Conservation (phyloP, 2,797 vertebrate genomes). For the Rhyacichthys aspro region DNA sequence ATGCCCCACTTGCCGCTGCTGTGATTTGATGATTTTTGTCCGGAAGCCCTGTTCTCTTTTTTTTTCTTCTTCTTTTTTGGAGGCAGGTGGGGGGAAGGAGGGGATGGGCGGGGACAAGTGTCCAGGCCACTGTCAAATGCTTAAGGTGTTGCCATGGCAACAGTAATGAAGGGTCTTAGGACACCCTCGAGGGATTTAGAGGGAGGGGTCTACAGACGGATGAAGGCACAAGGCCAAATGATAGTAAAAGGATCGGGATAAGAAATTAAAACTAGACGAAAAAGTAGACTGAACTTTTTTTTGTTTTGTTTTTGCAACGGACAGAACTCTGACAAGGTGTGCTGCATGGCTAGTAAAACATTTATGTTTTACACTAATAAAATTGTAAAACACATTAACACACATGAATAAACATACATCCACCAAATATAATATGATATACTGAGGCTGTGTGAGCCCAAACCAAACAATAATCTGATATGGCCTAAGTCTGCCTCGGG, state of each 20-base stretch:
- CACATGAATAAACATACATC: too few species aligned
- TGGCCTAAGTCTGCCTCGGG: too few species aligned
- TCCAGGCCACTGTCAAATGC: constrained; percentile 77
- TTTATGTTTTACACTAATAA: too few species aligned
- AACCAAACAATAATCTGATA: too few species aligned
- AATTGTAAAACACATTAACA: too few species aligned
- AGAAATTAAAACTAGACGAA: constrained; percentile 67
- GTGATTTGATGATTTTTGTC: constrained; percentile 82
- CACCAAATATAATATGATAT: too few species aligned
- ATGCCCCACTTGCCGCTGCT: constrained; percentile 76
- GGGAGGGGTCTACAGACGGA: constrained; percentile 48
- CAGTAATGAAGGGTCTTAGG: constrained; percentile 86
- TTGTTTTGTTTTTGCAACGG: constrained; percentile 21
- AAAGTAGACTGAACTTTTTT: constrained; percentile 43
- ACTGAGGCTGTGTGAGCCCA: too few species aligned
- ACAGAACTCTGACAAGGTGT: too few species aligned
- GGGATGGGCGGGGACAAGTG: constrained; percentile 53
- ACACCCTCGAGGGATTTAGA: constrained; percentile 75
- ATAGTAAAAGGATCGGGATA: constrained; percentile 55
- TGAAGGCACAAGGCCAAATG: constrained; percentile 56
- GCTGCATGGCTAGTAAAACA: too few species aligned
- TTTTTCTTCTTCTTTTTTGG: constrained; percentile 42
- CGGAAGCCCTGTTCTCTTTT: constrained; percentile 75
- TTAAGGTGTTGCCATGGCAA: constrained; percentile 83
- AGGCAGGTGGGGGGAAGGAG: constrained; percentile 26